Evolutionary conservation across 2,797 vertebrate genomes (phyloP), one percentile per base, ranked within the genome.

Genomic region (Anguilla anguilla): DNA sequence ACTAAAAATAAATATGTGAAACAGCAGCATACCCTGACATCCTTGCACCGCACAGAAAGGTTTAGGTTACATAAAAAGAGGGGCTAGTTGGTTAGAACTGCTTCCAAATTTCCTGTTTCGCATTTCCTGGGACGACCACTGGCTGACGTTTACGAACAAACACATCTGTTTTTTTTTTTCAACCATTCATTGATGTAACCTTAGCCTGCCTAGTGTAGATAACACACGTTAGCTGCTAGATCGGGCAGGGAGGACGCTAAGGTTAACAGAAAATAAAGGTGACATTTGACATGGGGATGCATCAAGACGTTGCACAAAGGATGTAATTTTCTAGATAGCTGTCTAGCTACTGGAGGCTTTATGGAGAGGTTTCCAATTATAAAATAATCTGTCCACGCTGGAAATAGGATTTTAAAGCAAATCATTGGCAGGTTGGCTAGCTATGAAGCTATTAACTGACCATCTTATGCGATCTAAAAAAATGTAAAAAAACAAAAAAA

Each of bases 41-140:
- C 57, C 19, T 59, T 59, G 57, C 19, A 17, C 57, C 11, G 1
- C 57, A 59, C 11, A 59, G 17, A 59, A 19, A 59, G 10, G 19
- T 59, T 59, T 59, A 59, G 57, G 57, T 13, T 3, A 64, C 0
- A n/a, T 9, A 64, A 64, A 64, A 64, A 69, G 10, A 28, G 0
- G 25, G 22, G 28, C 7, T 72, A 13, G 69, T 11, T 35, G 28
- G 28, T 28, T 13, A 35, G 35, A 72, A 13, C 69, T 31, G 82
- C 25, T 57, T 69, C 85, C 77, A 59, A 77, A 49, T 86, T 86
- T 88, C 88, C 88, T 74, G 88, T 86, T 86, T 43, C 82, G 79
- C 51, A 74, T 86, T 88, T 88, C 88, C 88, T 84, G 85, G 61
- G 69, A 57, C 43, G 39, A 74, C 84, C 49, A 17, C 61, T 59